A percentile compares a stretch with the other conserved stretches of the same genome.
These are phyloP conservation scores for Drosophila kepulauana DNA, from an alignment of 1,140 invertebrate genomes.

Conservation along the genomic window DNA sequence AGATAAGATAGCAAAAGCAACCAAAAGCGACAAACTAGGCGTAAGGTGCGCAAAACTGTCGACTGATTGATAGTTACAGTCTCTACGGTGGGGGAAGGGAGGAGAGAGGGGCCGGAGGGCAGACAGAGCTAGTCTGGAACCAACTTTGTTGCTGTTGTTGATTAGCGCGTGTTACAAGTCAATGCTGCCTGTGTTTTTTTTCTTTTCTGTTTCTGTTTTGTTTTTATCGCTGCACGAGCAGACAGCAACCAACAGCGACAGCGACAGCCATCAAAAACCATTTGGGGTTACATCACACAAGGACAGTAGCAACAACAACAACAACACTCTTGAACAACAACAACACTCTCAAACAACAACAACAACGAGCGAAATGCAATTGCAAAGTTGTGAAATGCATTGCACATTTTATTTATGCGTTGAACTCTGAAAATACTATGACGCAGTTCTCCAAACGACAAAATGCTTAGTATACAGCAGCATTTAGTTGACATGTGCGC, in stretches of 20 bases:
- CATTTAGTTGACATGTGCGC: not conserved
- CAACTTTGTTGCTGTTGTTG: conserved; percentile 39
- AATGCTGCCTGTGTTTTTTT: conserved; percentile 4
- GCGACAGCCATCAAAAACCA: conserved; percentile 55
- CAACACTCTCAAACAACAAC: not conserved
- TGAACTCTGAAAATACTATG: conserved; percentile 18
- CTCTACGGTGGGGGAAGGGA: no score
- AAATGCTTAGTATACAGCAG: not conserved
- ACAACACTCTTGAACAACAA: conserved; percentile 37
- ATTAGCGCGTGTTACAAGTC: conserved; percentile 73
- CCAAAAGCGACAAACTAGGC: conserved; percentile 29
- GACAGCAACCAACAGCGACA: conserved; percentile 26
- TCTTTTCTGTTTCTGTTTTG: no score
- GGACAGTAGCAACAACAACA: conserved; percentile 47
- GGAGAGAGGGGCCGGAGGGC: not conserved
- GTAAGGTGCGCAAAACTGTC: conserved; percentile 70
- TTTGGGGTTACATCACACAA: conserved; percentile 70
- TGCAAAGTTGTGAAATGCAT: conserved; percentile 61
- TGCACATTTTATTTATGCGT: conserved; percentile 42
- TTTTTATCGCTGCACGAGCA: conserved; percentile 72
- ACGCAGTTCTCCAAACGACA: not conserved
- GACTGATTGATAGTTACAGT: conserved; percentile 68
- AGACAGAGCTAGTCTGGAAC: conserved; percentile 19
- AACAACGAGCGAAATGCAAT: conserved; percentile 46
- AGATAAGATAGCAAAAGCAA: conserved; percentile 66